These are phyloP conservation scores for Falco novaeseelandiae DNA, from an alignment of 2,797 vertebrate species.

Conservation along the genomic window DNA sequence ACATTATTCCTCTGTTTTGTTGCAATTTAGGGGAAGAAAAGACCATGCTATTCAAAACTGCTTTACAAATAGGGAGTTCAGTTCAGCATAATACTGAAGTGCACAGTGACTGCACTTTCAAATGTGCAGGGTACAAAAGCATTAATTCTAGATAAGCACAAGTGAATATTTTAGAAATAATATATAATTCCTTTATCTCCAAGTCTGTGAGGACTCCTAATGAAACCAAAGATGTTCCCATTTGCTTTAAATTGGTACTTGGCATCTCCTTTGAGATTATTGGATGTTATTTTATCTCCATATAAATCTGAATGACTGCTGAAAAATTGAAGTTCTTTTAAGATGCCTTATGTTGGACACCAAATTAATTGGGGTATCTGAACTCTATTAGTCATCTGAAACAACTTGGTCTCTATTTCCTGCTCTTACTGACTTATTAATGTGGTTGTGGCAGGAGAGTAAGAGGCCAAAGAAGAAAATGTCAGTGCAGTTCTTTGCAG, in stretches of 20 bases:
- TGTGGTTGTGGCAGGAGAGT: neutral
- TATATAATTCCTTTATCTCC: neutral
- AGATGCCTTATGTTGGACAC: neutral
- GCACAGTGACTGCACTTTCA: neutral
- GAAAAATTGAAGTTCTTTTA: slow-evolving; percentile 12
- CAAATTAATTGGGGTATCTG: slow-evolving; percentile 44
- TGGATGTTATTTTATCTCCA: neutral
- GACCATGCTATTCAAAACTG: neutral
- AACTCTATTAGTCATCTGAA: slow-evolving; percentile 46
- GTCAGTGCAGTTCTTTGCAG: neutral
- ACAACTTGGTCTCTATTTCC: neutral
- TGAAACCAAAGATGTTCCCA: neutral
- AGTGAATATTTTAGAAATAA: neutral
- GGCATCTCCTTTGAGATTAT: neutral
- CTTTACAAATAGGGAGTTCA: neutral
- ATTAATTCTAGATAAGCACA: neutral
- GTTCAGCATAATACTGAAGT: neutral
- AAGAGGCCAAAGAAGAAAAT: slow-evolving; percentile 3
- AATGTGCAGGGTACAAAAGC: neutral
- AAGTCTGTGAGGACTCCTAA: neutral
- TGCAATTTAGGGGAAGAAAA: neutral
- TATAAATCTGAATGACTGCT: neutral
- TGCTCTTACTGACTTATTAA: neutral
- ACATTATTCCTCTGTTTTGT: neutral
- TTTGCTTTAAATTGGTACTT: slow-evolving; percentile 17